Conservation (phyloP, 1,140 invertebrate genomes). For the Brachionus sp. region DNA sequence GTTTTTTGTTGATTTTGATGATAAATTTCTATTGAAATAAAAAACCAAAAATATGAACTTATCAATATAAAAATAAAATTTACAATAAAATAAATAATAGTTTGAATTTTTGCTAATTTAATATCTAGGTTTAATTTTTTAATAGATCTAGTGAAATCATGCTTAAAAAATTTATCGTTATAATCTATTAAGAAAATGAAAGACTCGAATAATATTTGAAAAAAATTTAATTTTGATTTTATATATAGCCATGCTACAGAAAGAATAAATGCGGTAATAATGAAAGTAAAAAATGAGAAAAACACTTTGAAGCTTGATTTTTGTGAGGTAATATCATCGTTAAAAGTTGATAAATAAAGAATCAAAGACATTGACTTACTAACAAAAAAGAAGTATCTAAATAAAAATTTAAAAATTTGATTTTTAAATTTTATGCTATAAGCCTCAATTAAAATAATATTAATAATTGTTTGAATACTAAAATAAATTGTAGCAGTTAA, state of each 20-base stretch:
- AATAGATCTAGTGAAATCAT: neutral
- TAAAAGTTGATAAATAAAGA: neutral
- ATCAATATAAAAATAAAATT: neutral
- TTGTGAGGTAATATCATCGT: neutral
- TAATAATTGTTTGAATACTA: neutral
- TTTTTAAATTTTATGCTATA: neutral
- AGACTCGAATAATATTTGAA: neutral
- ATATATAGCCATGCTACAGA: neutral
- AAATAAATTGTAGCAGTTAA: neutral
- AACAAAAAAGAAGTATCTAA: constrained; percentile 24
- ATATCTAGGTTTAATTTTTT: neutral
- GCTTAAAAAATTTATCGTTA: constrained; percentile 1
- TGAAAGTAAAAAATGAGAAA: neutral
- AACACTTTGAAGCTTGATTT: neutral
- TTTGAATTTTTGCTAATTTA: neutral
- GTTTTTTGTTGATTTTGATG: constrained; percentile 23
- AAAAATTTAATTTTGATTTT: neutral
- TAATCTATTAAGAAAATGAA: neutral
- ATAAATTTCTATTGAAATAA: neutral
- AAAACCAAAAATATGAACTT: constrained; percentile 29
- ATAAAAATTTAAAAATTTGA: constrained; percentile 33
- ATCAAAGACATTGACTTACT: neutral
- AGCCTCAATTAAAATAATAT: constrained; percentile 2
- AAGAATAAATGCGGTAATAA: neutral
- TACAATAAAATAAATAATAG: neutral